Evolutionary conservation across 2,888 invertebrate genomes (phyloP).

Genomic region (Silvanus unidentatus): DNA sequence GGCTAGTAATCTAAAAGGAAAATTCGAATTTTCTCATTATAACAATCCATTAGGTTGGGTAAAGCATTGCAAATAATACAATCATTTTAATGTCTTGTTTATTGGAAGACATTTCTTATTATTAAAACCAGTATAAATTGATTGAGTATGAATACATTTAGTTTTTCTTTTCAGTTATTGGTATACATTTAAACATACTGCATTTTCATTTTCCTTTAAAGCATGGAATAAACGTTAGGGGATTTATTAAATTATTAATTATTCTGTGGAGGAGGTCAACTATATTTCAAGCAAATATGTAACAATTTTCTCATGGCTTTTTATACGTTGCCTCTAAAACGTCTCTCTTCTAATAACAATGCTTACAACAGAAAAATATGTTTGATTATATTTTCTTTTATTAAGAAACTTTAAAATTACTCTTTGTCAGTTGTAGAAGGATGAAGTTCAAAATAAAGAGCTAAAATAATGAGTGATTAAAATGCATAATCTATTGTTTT

Average conservation of each 20-base stretch:
- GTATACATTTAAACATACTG: constrained; percentile 25
- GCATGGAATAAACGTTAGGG: constrained; percentile 13
- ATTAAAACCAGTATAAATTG: constrained; percentile 47
- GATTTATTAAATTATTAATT: constrained; percentile 12
- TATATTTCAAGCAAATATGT: constrained; percentile 34
- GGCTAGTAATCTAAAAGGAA: too few relatives aligned
- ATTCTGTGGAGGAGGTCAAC: constrained; percentile 20
- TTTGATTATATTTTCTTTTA: neutral
- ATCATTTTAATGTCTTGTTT: constrained; percentile 42
- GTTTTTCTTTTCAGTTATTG: constrained; percentile 23
- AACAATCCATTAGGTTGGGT: too few relatives aligned
- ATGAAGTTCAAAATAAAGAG: constrained; percentile 14
- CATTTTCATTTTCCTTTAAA: constrained; percentile 24
- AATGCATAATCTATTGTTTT: constrained; percentile 15
- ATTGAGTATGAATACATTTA: constrained; percentile 45
- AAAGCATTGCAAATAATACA: constrained; percentile 16
- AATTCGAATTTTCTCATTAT: too few relatives aligned
- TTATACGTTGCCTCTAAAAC: constrained; percentile 1
- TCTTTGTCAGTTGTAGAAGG: too few relatives aligned
- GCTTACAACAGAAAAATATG: neutral
- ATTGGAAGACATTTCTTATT: constrained; percentile 48
- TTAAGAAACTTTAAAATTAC: neutral
- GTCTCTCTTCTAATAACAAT: neutral
- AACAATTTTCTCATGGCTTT: constrained; percentile 13
- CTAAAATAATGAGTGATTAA: constrained; percentile 11